Conservation (phyloP, 2,797 vertebrate species). For the Nannoperca obscura region DNA sequence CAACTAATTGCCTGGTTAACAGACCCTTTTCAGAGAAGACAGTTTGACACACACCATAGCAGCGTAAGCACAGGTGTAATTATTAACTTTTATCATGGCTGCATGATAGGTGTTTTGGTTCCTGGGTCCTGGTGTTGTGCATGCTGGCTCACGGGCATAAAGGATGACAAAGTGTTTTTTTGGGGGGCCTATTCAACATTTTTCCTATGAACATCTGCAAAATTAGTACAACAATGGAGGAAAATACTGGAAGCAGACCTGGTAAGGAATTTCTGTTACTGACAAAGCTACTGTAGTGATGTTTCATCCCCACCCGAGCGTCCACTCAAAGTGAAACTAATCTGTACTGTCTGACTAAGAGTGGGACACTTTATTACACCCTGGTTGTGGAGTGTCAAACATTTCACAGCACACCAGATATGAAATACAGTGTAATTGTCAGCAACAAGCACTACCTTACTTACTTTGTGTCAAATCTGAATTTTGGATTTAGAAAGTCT, state of each 20-base stretch:
- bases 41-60: neutral
- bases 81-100: neutral
- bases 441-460: constrained; percentile 30
- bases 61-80: constrained; percentile 7
- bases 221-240: neutral
- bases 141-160: neutral
- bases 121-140: neutral
- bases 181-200: neutral
- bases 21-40: neutral
- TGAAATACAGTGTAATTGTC: constrained; percentile 19
- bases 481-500: constrained; percentile 36
- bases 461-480: constrained; percentile 43
- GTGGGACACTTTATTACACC: constrained; percentile 1
- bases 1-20: neutral
- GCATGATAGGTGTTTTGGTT: neutral
- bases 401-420: constrained; percentile 3
- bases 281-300: neutral
- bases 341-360: neutral
- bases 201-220: constrained; percentile 13
- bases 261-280: constrained; percentile 1
- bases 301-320: neutral
- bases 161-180: neutral
- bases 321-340: constrained; percentile 6
- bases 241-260: neutral
- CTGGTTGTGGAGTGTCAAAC: neutral